Conservation (phyloP, 2,888 invertebrate genomes). For the Amitus sp. region DNA sequence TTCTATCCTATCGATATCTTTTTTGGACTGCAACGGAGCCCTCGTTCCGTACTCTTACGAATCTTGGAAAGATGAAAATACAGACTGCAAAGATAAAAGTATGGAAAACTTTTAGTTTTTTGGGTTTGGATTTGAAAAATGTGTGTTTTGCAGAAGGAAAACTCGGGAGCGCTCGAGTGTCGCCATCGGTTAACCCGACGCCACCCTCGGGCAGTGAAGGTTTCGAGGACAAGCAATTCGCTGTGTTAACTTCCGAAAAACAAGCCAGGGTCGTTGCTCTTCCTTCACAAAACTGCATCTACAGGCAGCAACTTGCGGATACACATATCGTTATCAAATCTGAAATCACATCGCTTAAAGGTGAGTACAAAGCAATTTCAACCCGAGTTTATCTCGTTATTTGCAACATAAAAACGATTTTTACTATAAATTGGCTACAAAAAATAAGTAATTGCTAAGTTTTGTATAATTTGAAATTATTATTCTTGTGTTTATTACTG, state of each 20-base stretch:
- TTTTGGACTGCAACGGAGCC: conserved; percentile 94
- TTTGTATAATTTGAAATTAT: too few species aligned
- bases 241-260: conserved; percentile 93
- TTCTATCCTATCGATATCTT: conserved; percentile 92
- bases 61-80: conserved; percentile 91
- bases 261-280: conserved; percentile 93
- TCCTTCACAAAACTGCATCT: conserved; percentile 95
- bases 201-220: conserved; percentile 65
- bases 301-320: conserved; percentile 92
- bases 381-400: too few species aligned
- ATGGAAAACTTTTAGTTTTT: neutral
- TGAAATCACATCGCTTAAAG: conserved; percentile 91
- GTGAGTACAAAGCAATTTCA: too few species aligned
- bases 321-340: conserved; percentile 94
- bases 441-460: too few species aligned
- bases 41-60: conserved; percentile 91
- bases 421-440: too few species aligned
- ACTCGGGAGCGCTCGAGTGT: conserved; percentile 73
- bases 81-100: conserved; percentile 67
- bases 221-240: conserved; percentile 87
- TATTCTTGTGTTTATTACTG: too few species aligned
- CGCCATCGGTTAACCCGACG: conserved; percentile 76
- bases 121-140: neutral
- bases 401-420: too few species aligned
- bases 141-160: conserved; percentile 46